Evolutionary conservation across 35 echinoderm and acorn worm species (phyloP).

Genomic region (Heliocidaris erythrogramma): DNA sequence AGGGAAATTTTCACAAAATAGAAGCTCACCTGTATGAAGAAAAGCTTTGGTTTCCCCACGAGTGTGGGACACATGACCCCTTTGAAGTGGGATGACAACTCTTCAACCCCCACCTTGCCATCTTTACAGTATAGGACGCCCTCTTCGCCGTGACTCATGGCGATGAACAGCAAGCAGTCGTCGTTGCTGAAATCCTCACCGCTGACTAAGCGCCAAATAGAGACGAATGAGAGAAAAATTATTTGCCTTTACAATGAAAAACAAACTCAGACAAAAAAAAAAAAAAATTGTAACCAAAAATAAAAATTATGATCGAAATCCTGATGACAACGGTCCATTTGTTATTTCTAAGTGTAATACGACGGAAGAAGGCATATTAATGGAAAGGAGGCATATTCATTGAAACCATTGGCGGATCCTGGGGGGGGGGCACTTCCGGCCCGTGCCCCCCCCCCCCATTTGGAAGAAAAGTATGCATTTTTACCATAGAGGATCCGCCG

Average conservation of each 20-base stretch:
- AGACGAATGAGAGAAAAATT: not conserved
- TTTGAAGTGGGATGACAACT: constrained; percentile 50
- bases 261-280: too few relatives aligned
- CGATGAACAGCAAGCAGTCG: constrained; percentile 57
- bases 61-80: constrained; percentile 60
- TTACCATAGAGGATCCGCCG: too few relatives aligned
- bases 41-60: constrained; percentile 77
- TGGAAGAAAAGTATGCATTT: too few relatives aligned
- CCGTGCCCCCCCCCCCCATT: too few relatives aligned
- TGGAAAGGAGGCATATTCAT: too few relatives aligned
- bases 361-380: too few relatives aligned
- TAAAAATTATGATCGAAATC: too few relatives aligned
- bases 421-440: too few relatives aligned
- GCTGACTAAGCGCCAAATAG: constrained; percentile 42
- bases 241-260: not conserved
- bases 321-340: too few relatives aligned
- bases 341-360: too few relatives aligned
- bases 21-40: constrained; percentile 70
- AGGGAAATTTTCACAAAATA: not conserved
- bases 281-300: too few relatives aligned
- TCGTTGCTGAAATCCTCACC: constrained; percentile 42
- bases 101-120: constrained; percentile 38
- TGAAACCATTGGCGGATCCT: too few relatives aligned
- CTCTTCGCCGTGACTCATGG: constrained; percentile 74
- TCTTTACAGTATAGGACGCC: constrained; percentile 67